A percentile compares a stretch with the other conserved stretches of the same genome.
Evolutionary conservation across 2,888 invertebrate genomes (phyloP).

Genomic region (Melanostoma scalare): DNA sequence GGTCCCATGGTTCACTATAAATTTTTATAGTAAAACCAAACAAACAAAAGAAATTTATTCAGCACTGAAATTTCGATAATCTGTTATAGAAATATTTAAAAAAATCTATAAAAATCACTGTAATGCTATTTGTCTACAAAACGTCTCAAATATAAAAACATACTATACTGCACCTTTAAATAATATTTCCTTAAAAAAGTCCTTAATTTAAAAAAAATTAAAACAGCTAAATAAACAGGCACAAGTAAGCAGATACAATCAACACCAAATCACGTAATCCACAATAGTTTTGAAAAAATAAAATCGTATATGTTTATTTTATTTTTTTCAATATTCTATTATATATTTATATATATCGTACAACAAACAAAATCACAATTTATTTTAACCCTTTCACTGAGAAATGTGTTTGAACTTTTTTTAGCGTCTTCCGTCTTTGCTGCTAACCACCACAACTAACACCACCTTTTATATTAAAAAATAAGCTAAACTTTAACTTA

Average conservation of each 20-base stretch:
- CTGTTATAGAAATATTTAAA: constrained; percentile 52
- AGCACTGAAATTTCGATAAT: constrained; percentile 73
- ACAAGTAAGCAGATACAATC: constrained; percentile 66
- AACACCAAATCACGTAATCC: constrained; percentile 69
- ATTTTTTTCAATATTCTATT: constrained; percentile 13
- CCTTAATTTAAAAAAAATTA: constrained; percentile 13
- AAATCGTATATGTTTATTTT: constrained; percentile 36
- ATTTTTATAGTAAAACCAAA: constrained; percentile 25
- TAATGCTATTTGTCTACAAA: constrained; percentile 68
- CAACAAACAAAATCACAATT: constrained; percentile 56
- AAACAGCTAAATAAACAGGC: constrained; percentile 65
- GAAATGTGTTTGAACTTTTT: constrained; percentile 50
- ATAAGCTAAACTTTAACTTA: constrained; percentile 42
- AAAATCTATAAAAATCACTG: constrained; percentile 61
- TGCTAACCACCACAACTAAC: constrained; percentile 62
- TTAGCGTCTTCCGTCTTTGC: constrained; percentile 60
- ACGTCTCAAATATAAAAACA: constrained; percentile 47
- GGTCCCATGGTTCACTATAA: constrained; percentile 48
- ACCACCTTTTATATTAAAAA: constrained; percentile 55
- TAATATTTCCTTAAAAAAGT: constrained; percentile 43
- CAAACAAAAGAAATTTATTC: constrained; percentile 48
- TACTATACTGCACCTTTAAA: constrained; percentile 63
- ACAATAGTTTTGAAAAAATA: constrained; percentile 45
- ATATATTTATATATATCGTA: constrained; percentile 36
- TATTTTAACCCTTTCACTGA: constrained; percentile 48